A percentile compares a stretch with the other conserved stretches of the same genome.
Conservation (phyloP, 2,797 vertebrate species). For the Salmo trutta region DNA sequence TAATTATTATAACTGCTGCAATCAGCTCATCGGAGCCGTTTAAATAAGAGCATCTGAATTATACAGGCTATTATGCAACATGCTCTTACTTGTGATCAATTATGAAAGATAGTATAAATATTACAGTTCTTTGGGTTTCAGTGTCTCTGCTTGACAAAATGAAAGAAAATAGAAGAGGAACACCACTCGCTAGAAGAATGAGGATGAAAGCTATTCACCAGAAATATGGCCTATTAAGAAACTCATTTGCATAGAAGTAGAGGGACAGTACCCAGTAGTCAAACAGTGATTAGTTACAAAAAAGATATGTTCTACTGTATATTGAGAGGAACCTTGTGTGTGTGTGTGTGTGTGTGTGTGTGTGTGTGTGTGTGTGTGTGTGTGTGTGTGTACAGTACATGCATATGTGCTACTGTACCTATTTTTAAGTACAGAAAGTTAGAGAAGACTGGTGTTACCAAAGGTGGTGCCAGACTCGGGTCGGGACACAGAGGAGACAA, state of each 20-base stretch:
- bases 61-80: constrained; percentile 69
- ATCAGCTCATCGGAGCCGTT: constrained; percentile 23
- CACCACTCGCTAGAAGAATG: background rate
- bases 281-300: background rate
- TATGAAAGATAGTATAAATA: constrained; percentile 62
- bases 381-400: background rate
- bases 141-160: constrained; percentile 53
- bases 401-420: no score
- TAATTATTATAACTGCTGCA: no score
- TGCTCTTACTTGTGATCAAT: constrained; percentile 68
- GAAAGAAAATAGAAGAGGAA: background rate
- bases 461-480: constrained; percentile 96
- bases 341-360: constrained; percentile 9
- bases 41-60: constrained; percentile 64
- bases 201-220: constrained; percentile 47
- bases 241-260: background rate
- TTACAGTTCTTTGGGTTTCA: constrained; percentile 51
- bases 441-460: constrained; percentile 76
- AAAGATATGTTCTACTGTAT: background rate
- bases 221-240: constrained; percentile 1
- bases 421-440: background rate
- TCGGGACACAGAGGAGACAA: constrained; percentile 94
- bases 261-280: background rate
- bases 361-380: constrained; percentile 1
- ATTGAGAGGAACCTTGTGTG: background rate